phyloP scores from a whole-genome alignment of 2,113 vertebrate genomes.

The Dicerorhinus sumatrensis region DNA sequence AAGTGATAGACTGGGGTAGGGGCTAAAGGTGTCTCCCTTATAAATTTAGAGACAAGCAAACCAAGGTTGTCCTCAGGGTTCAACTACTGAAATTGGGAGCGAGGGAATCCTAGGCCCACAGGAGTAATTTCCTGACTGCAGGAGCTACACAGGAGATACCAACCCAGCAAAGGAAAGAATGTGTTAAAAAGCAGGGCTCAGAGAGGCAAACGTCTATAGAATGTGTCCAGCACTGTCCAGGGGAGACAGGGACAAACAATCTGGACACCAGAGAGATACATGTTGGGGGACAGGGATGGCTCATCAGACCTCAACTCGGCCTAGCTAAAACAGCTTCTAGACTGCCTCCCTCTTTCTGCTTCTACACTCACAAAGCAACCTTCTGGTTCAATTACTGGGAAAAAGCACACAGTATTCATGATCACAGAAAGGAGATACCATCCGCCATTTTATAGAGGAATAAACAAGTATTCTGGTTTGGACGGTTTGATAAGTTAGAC shows the following conservation, averaged over 20 bases:
- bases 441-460: not conserved
- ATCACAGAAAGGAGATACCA: not conserved
- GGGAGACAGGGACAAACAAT: not conserved
- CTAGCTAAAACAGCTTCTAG: not conserved
- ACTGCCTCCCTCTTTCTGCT: not conserved
- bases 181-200: not conserved
- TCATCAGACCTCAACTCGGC: not conserved
- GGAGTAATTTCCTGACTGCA: not conserved
- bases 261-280: not conserved
- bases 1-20: not conserved
- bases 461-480: not conserved
- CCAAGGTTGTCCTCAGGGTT: not conserved
- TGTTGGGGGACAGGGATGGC: not conserved
- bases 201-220: not conserved
- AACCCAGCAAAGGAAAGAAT: slow-evolving; percentile 11
- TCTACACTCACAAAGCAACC: not conserved
- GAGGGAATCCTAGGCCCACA: not conserved
- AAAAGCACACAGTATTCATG: not conserved
- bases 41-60: slow-evolving; percentile 7
- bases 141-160: not conserved
- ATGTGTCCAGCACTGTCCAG: not conserved
- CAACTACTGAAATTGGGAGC: not conserved
- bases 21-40: not conserved
- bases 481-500: not conserved
- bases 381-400: not conserved